Evolutionary conservation across 35 echinoderm and acorn worm species (phyloP).

Genomic region (Heliocidaris tuberculata): DNA sequence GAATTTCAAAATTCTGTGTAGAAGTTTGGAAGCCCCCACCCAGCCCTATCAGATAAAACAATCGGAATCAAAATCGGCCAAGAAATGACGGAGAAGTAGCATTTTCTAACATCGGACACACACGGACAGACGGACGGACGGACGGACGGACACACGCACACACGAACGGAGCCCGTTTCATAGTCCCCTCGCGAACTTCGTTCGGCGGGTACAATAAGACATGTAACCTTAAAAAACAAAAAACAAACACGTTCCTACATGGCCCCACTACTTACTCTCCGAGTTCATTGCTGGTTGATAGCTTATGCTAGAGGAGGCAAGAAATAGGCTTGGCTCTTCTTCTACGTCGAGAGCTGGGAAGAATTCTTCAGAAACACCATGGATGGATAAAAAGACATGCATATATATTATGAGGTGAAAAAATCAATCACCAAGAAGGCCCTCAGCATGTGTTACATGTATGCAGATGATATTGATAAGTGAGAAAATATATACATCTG

Average conservation of each 20-base stretch:
- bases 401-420: not conserved
- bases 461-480: not conserved
- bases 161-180: too few species aligned
- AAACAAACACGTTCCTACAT: not conserved
- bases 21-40: too few species aligned
- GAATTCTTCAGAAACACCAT: conserved; percentile 5
- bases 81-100: too few species aligned
- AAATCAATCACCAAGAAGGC: not conserved
- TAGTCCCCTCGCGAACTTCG: too few species aligned
- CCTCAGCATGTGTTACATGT: not conserved
- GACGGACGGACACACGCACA: too few species aligned
- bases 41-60: too few species aligned
- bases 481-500: not conserved
- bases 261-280: not conserved
- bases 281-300: not conserved
- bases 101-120: too few species aligned
- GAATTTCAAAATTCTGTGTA: too few species aligned
- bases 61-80: too few species aligned
- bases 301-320: not conserved
- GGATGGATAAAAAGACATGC: not conserved
- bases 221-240: too few species aligned
- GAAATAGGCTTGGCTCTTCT: not conserved
- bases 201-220: too few species aligned
- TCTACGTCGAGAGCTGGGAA: conserved; percentile 23
- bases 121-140: too few species aligned